Evolutionary conservation across 2,797 vertebrate species (phyloP).

Genomic region (Dermochelys coriacea): DNA sequence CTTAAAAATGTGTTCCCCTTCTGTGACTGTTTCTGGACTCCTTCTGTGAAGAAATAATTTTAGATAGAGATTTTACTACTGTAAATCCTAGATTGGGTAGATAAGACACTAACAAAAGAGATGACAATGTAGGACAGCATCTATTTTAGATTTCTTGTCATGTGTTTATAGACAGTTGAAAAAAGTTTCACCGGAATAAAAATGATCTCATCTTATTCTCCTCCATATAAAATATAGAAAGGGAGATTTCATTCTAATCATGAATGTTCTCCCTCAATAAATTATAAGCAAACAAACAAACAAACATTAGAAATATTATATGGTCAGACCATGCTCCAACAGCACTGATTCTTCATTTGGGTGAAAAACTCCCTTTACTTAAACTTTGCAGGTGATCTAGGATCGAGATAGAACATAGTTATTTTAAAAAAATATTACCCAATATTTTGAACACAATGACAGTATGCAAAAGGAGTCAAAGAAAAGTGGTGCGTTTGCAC

Average conservation of each 20-base stretch:
- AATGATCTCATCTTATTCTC: background rate
- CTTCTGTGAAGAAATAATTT: background rate
- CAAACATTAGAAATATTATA: background rate
- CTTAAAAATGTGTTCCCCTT: background rate
- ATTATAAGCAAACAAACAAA: background rate
- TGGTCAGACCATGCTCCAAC: background rate
- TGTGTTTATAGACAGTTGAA: background rate
- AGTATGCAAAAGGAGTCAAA: background rate
- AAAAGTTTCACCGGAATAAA: conserved; percentile 27
- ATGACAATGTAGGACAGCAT: background rate
- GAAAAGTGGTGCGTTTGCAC: too few species aligned
- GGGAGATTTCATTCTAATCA: background rate
- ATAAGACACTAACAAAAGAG: background rate
- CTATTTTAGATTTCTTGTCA: background rate
- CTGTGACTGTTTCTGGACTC: background rate
- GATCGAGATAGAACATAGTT: background rate
- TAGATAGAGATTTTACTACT: background rate
- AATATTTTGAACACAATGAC: background rate
- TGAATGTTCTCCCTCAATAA: background rate
- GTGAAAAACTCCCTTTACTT: background rate
- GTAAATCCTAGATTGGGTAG: background rate
- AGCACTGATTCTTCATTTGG: background rate
- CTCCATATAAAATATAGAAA: background rate
- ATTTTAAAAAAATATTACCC: too few species aligned
- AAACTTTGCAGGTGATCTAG: background rate